phyloP scores from a whole-genome alignment of 2,888 invertebrate species.

The Diplolepis rosae region DNA sequence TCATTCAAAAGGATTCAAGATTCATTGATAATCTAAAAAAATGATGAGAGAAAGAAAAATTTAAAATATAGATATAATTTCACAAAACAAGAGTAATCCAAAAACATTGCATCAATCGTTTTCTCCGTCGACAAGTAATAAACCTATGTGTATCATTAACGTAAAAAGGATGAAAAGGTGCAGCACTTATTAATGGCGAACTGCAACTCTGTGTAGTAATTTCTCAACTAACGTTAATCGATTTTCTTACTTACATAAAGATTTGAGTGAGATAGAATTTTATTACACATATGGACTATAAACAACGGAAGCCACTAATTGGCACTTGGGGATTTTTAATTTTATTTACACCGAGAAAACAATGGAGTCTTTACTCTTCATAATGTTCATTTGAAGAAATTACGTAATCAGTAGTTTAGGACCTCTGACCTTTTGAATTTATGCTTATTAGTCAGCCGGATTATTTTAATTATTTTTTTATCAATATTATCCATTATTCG shows the following conservation, averaged over 20 bases:
- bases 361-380: background rate
- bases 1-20: too few species aligned
- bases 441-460: too few species aligned
- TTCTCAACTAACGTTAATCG: background rate
- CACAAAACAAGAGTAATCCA: conserved; percentile 52
- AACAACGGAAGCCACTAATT: background rate
- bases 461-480: too few species aligned
- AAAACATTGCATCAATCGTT: conserved; percentile 53
- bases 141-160: conserved; percentile 51
- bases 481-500: too few species aligned
- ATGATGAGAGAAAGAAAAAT: too few species aligned
- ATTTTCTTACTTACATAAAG: background rate
- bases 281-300: background rate
- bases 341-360: background rate
- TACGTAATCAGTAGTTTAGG: too few species aligned
- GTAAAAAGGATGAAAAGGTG: conserved; percentile 47
- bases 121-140: conserved; percentile 54
- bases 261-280: background rate
- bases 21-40: too few species aligned
- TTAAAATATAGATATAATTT: conserved; percentile 44
- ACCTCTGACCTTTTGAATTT: too few species aligned
- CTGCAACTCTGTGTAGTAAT: too few species aligned
- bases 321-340: too few species aligned
- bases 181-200: background rate
- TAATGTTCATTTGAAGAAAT: too few species aligned